Evolutionary conservation across 2,888 invertebrate species (phyloP).

Genomic region (Nomada lathburiana): DNA sequence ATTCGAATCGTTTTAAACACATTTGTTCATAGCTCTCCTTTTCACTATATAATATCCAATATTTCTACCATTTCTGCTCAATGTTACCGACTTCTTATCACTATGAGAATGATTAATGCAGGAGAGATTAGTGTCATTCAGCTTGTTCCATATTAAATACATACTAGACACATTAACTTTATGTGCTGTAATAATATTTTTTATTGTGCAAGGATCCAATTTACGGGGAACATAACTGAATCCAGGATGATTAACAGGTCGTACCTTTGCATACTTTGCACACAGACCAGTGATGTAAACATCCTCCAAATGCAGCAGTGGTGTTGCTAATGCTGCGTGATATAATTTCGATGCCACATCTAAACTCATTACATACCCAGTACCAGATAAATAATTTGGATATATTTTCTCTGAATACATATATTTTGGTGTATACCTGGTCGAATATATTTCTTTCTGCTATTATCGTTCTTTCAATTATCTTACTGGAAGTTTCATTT

Average conservation of each 20-base stretch:
- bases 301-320: slow-evolving; percentile 92
- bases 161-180: slow-evolving; percentile 85
- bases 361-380: slow-evolving; percentile 91
- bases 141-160: slow-evolving; percentile 81
- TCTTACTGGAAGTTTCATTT: neutral
- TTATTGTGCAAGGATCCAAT: slow-evolving; percentile 85
- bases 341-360: slow-evolving; percentile 89
- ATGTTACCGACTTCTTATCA: slow-evolving; percentile 65
- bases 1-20: slow-evolving; percentile 43
- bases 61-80: slow-evolving; percentile 73
- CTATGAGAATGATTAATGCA: slow-evolving; percentile 67
- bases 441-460: neutral
- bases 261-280: slow-evolving; percentile 86
- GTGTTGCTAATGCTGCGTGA: slow-evolving; percentile 88
- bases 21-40: slow-evolving; percentile 70
- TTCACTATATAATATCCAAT: slow-evolving; percentile 78
- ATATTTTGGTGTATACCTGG: slow-evolving; percentile 91
- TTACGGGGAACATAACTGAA: slow-evolving; percentile 87
- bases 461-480: neutral
- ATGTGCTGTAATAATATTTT: slow-evolving; percentile 86
- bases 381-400: slow-evolving; percentile 93
- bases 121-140: slow-evolving; percentile 72
- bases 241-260: slow-evolving; percentile 88
- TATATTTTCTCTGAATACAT: slow-evolving; percentile 90
- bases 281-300: slow-evolving; percentile 92